phyloP scores from a whole-genome alignment of 2,113 vertebrate species.

The Paramormyrops kingsleyae region DNA sequence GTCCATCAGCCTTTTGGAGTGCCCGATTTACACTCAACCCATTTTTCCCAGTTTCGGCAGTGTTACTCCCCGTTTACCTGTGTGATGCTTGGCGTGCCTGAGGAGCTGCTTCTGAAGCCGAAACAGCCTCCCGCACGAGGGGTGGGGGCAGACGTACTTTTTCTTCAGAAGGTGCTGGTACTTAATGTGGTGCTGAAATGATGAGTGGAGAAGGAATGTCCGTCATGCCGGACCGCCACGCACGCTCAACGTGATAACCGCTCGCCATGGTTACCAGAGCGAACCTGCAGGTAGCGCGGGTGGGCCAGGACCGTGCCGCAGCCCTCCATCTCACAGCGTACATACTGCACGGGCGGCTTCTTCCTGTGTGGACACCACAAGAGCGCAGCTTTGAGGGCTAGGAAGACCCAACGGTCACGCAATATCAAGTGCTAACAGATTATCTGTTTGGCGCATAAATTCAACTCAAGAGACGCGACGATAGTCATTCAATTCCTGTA shows the following conservation, averaged over 20 bases:
- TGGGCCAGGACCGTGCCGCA: constrained; percentile 94
- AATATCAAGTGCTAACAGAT: neutral
- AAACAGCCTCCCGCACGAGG: constrained; percentile 92
- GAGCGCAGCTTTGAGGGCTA: neutral
- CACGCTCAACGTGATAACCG: neutral
- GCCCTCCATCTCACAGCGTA: constrained; percentile 96
- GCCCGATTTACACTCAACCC: neutral
- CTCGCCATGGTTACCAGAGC: constrained; percentile 21
- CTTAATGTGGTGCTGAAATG: constrained; percentile 89
- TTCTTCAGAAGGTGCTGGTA: constrained; percentile 98
- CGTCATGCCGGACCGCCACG: no score
- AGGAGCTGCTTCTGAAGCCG: constrained; percentile 94
- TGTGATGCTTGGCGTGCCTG: constrained; percentile 94
- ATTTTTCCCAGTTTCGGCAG: neutral
- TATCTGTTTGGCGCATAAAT: neutral
- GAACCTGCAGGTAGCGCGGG: constrained; percentile 90
- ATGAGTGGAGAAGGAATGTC: neutral
- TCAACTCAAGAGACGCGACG: neutral
- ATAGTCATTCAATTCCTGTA: neutral
- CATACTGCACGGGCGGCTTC: constrained; percentile 96
- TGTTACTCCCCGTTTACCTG: constrained; percentile 62
- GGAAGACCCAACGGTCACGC: neutral
- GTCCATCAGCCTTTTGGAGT: neutral
- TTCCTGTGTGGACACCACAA: constrained; percentile 63
- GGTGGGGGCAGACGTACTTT: constrained; percentile 95